Base-by-base conservation (phyloP, 1,140 invertebrate species). In the Telenomus remus region DNA sequence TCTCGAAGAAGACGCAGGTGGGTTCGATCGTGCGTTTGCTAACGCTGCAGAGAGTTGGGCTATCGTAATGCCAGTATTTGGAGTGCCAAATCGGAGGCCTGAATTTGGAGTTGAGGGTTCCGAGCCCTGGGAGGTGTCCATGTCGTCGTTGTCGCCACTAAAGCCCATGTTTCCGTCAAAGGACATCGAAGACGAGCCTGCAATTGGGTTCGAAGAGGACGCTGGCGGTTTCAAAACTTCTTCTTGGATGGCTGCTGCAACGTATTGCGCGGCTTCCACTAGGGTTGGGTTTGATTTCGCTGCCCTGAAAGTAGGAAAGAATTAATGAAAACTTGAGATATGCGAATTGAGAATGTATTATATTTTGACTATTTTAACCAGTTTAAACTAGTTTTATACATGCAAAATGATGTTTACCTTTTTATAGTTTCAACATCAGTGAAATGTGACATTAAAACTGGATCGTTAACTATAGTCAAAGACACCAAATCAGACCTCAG, bases 391-490 rank as follows among this genome's bases (percentile, higher is more conserved):
- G 5, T 35, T 35, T 35, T 5, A 35, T 35, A 6, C 5, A 6
- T 35, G 5, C 10, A 35, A 10, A 35, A 35, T 35, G 5, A 35
- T 35, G n/a, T 19, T 47, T 81, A 89, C 89, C 85, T 88, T 80
- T 83, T 84, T 0, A 91, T 86, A 27, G 86, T 89, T 14, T 89
- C 85, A 33, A 83, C 56, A 78, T 91, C 88, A 11, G 84, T 86
- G 48, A 91, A 85, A 70, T 91, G 88, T 10, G 86, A 80, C 77
- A 91, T 85, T 51, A 92, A 79, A 78, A 91, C 89, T 19, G 89
- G 88, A 81, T 91, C 89, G 73, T 90, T 90, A n/a, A 91, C 81
- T 59, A 91, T 86, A 2, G 90, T 88, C 47, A 91, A 84, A 9
- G 90, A 90, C 42, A 90, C 86, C 15, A 89, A 84, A 81, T 92